phyloP scores from a whole-genome alignment of 2,797 vertebrate species.

The Halcyon smyrnensis region DNA sequence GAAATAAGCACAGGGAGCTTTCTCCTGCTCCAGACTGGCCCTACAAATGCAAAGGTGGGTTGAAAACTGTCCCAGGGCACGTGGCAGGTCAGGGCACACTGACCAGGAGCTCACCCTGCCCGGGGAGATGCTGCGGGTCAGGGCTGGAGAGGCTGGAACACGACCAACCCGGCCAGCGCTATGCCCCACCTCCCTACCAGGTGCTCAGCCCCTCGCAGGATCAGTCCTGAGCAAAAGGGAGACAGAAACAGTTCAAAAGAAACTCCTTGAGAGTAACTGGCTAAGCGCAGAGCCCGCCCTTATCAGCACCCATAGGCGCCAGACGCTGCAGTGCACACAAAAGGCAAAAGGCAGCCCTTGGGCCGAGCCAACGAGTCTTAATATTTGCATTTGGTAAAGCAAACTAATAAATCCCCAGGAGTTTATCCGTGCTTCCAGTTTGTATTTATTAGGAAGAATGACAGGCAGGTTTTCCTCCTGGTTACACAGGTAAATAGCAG shows the following conservation, averaged over 20 bases:
- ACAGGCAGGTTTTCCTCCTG: constrained; percentile 15
- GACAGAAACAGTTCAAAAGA: not conserved
- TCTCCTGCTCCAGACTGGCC: not conserved
- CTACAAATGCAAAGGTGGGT: not conserved
- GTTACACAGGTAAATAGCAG: constrained; percentile 31
- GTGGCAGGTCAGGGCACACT: accelerated
- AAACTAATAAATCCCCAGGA: constrained; percentile 76
- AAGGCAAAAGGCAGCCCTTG: constrained; percentile 59
- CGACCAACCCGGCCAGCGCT: accelerated
- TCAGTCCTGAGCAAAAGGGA: not conserved
- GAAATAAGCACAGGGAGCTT: not conserved
- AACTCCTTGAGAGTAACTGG: not conserved
- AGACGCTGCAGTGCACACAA: constrained; percentile 28
- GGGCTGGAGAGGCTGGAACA: not conserved
- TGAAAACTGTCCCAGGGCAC: not conserved
- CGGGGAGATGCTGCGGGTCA: not conserved
- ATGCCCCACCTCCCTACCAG: not conserved
- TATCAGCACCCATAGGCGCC: constrained; percentile 35
- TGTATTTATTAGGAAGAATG: constrained; percentile 50
- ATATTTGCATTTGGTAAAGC: constrained; percentile 74
- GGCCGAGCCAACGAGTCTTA: constrained; percentile 12
- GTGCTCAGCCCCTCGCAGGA: not conserved
- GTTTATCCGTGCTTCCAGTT: constrained; percentile 40
- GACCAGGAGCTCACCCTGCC: not conserved
- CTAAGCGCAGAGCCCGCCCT: not conserved